These are phyloP conservation scores for Psilanteris sp. DNA, from an alignment of 1,140 invertebrate species.

Conservation along the genomic window DNA sequence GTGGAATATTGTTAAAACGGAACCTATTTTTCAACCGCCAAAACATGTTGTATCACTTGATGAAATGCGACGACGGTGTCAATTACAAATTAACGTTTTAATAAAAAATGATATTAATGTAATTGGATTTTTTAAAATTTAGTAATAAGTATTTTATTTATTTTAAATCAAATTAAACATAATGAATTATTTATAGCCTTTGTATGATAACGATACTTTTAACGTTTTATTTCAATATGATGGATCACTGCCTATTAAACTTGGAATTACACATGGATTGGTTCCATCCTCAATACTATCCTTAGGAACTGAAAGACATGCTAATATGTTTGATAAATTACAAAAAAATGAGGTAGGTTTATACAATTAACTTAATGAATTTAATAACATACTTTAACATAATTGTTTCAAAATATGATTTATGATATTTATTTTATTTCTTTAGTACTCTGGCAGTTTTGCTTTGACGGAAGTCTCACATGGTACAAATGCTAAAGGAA, in stretches of 20 bases:
- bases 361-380: too few relatives aligned
- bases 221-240: slow-evolving; percentile 82
- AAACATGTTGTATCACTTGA: slow-evolving; percentile 83
- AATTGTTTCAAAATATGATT: too few relatives aligned
- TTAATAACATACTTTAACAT: too few relatives aligned
- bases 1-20: slow-evolving; percentile 89
- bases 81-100: slow-evolving; percentile 81
- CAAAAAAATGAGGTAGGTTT: too few relatives aligned
- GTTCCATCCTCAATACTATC: slow-evolving; percentile 85
- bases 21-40: slow-evolving; percentile 87
- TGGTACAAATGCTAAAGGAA: slow-evolving; percentile 90
- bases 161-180: too few relatives aligned
- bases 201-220: slow-evolving; percentile 22
- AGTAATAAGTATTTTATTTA: background rate
- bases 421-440: too few relatives aligned
- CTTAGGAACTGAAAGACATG: slow-evolving; percentile 89
- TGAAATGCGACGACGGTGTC: slow-evolving; percentile 84
- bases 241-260: slow-evolving; percentile 85
- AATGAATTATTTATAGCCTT: slow-evolving; percentile 39
- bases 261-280: slow-evolving; percentile 84
- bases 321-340: too few relatives aligned
- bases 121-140: slow-evolving; percentile 58
- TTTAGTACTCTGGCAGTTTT: slow-evolving; percentile 84
- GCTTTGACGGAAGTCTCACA: slow-evolving; percentile 92
- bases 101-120: slow-evolving; percentile 80